A percentile compares a stretch with the other conserved stretches of the same genome.
phyloP scores from a whole-genome alignment of 1,140 invertebrate species.

The Trichonephila clavata region DNA sequence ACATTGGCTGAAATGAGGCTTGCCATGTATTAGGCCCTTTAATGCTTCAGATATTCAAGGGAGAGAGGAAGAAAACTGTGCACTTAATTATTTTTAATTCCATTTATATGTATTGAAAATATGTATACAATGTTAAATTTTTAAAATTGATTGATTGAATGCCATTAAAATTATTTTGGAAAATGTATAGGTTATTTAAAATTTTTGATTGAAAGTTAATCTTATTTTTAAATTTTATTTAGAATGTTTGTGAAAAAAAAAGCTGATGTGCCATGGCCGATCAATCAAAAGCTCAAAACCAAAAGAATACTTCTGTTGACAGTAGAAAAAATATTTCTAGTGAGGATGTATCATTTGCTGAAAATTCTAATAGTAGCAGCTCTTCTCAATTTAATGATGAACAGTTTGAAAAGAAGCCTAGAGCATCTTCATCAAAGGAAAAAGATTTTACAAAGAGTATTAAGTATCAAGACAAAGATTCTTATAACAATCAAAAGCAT shows the following conservation, averaged over 20 bases:
- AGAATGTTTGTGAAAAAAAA: background rate
- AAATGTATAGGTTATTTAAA: too few relatives aligned
- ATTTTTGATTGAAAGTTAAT: too few relatives aligned
- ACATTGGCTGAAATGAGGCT: too few relatives aligned
- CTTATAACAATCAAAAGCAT: constrained; percentile 14
- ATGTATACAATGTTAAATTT: too few relatives aligned
- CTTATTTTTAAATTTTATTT: background rate
- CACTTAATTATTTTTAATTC: too few relatives aligned
- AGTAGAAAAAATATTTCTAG: background rate
- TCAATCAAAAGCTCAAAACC: background rate
- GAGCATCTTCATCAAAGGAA: background rate
- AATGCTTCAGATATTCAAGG: too few relatives aligned
- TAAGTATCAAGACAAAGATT: constrained; percentile 53
- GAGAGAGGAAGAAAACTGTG: too few relatives aligned
- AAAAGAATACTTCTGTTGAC: background rate
- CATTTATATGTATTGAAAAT: too few relatives aligned
- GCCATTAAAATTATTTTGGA: too few relatives aligned
- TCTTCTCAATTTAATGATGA: background rate
- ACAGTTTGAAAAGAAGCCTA: background rate
- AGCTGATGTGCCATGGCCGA: background rate
- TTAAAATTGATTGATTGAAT: too few relatives aligned
- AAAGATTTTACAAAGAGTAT: background rate
- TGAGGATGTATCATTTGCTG: background rate
- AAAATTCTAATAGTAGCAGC: background rate
- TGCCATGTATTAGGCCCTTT: too few relatives aligned